phyloP scores from a whole-genome alignment of 1,140 invertebrate species.

The Panagrolaimus sp. region DNA sequence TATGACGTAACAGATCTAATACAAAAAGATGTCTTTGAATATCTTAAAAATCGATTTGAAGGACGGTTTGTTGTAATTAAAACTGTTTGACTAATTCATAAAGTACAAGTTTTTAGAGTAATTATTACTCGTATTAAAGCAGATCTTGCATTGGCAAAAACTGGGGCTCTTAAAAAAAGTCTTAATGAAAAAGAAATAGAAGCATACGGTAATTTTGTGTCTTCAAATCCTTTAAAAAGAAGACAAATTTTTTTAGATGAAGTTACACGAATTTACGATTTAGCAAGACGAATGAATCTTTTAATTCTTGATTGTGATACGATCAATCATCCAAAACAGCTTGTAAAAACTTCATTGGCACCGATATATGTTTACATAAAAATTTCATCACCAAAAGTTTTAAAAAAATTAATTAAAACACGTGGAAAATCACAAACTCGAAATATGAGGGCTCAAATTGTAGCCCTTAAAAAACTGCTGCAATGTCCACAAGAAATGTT shows the following conservation, averaged over 20 bases:
- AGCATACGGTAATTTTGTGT: slow-evolving; percentile 32
- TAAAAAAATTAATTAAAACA: slow-evolving; percentile 99
- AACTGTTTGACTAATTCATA: too few relatives aligned
- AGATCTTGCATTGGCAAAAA: too few relatives aligned
- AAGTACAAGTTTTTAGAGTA: too few relatives aligned
- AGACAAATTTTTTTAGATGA: slow-evolving; percentile 69
- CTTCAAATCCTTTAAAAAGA: not conserved
- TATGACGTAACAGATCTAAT: too few relatives aligned
- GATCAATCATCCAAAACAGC: slow-evolving; percentile 98
- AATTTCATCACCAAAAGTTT: slow-evolving; percentile 98
- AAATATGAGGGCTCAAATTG: slow-evolving; percentile 97
- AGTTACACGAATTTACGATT: slow-evolving; percentile 93
- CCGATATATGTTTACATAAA: slow-evolving; percentile 98
- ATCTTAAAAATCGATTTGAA: too few relatives aligned
- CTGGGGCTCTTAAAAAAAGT: too few relatives aligned
- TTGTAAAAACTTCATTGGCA: slow-evolving; percentile 95
- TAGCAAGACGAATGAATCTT: slow-evolving; percentile 85
- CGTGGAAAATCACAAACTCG: slow-evolving; percentile 93
- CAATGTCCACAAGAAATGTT: slow-evolving; percentile 98
- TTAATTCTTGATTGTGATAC: slow-evolving; percentile 99
- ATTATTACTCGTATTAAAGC: too few relatives aligned
- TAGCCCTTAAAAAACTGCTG: slow-evolving; percentile 93
- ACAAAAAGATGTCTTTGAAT: too few relatives aligned
- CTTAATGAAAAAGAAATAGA: slow-evolving; percentile 47
- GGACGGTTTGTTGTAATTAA: too few relatives aligned